Percentiles rank a stretch among this genome's conserved stretches.
phyloP scores from a whole-genome alignment of 2,113 vertebrate species.

The Promerops cafer region DNA sequence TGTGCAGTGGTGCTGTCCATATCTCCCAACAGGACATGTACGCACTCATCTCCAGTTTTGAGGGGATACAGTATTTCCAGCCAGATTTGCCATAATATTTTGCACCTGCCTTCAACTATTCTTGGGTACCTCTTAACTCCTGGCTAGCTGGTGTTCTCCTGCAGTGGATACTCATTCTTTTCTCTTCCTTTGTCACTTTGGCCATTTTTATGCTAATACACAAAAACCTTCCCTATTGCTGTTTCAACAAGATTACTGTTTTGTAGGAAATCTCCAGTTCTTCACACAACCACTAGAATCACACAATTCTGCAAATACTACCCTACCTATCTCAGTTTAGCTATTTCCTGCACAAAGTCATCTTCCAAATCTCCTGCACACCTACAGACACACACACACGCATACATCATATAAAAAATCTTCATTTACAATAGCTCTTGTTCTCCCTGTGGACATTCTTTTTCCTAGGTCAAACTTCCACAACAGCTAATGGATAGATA shows the following conservation, averaged over 20 bases:
- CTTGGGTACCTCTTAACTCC: neutral
- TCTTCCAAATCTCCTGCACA: neutral
- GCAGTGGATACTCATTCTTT: neutral
- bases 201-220: neutral
- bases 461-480: neutral
- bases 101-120: neutral
- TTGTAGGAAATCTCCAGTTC: neutral
- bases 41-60: neutral
- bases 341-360: neutral
- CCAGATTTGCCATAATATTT: neutral
- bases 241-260: neutral
- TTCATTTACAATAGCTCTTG: neutral
- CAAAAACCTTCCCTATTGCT: accelerated
- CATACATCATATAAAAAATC: neutral
- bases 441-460: neutral
- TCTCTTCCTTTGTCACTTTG: neutral
- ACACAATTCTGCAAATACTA: neutral
- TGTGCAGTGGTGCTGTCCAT: neutral
- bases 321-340: neutral
- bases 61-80: neutral
- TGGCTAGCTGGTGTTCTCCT: neutral
- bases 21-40: neutral
- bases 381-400: too few relatives aligned
- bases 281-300: neutral
- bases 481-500: neutral